A percentile compares a stretch with the other conserved stretches of the same genome.
phyloP scores from a whole-genome alignment of 2,888 invertebrate genomes.

The Mythimna ferrago region DNA sequence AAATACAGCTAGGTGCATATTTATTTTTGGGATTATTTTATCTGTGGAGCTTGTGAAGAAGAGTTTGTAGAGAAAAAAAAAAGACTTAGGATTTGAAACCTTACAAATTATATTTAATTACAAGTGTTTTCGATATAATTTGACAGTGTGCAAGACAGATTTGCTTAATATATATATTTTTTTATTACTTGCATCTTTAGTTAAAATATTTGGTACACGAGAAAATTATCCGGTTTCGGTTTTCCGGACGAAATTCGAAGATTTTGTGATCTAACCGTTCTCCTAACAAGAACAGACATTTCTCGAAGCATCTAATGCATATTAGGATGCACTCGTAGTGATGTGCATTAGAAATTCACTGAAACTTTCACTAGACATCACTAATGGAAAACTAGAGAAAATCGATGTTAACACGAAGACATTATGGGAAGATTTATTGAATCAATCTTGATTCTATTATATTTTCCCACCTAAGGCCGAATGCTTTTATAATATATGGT shows the following conservation, averaged over 20 bases:
- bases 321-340: neutral
- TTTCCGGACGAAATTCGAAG: neutral
- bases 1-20: no score
- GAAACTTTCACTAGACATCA: conserved; percentile 33
- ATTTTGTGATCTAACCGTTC: neutral
- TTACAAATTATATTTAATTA: conserved; percentile 21
- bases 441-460: neutral
- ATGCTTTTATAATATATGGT: neutral
- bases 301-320: neutral
- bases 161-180: conserved; percentile 17
- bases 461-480: conserved; percentile 4
- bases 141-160: conserved; percentile 26
- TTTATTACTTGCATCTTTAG: conserved; percentile 6
- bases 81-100: neutral
- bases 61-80: neutral
- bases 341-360: conserved; percentile 16
- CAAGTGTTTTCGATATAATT: conserved; percentile 7
- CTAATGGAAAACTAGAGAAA: conserved; percentile 30
- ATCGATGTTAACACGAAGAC: neutral
- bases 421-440: conserved; percentile 17
- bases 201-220: neutral
- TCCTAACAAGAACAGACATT: neutral
- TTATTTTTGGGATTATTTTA: no score
- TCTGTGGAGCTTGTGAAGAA: neutral
- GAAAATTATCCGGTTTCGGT: neutral